Conservation (phyloP, 2,797 vertebrate species). For the Miichthys miiuy region DNA sequence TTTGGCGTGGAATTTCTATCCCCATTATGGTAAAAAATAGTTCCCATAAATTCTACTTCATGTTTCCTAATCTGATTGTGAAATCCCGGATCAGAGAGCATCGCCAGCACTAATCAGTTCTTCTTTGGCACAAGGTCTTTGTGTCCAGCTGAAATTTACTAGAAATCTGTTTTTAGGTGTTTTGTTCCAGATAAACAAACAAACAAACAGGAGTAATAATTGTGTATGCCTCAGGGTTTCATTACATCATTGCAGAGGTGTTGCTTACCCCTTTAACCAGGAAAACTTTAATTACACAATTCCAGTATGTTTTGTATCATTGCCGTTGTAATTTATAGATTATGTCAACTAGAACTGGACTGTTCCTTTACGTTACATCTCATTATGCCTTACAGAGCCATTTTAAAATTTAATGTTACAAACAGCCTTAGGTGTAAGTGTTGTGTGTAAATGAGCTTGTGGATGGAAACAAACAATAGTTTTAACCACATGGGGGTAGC, state of each 20-base stretch:
- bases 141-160: slow-evolving; percentile 9
- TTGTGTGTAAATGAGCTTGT: slow-evolving; percentile 59
- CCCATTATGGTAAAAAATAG: background rate
- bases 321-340: slow-evolving; percentile 19
- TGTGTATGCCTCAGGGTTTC: slow-evolving; percentile 59
- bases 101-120: background rate
- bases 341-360: slow-evolving; percentile 7
- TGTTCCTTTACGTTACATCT: too few species aligned
- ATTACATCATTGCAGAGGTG: slow-evolving; percentile 60
- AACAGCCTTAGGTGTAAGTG: slow-evolving; percentile 48
- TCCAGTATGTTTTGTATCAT: slow-evolving; percentile 47
- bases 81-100: background rate
- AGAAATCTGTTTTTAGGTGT: slow-evolving; percentile 42
- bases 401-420: slow-evolving; percentile 43
- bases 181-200: slow-evolving; percentile 38
- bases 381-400: too few species aligned
- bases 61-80: background rate
- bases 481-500: slow-evolving; percentile 78
- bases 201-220: slow-evolving; percentile 50
- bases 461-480: slow-evolving; percentile 62
- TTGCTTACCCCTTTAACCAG: slow-evolving; percentile 54
- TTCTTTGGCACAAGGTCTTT: background rate
- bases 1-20: background rate
- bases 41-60: too few species aligned
- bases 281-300: slow-evolving; percentile 43